These are phyloP conservation scores for Siniperca obscura DNA, from an alignment of 2,797 vertebrate species.

Conservation along the genomic window DNA sequence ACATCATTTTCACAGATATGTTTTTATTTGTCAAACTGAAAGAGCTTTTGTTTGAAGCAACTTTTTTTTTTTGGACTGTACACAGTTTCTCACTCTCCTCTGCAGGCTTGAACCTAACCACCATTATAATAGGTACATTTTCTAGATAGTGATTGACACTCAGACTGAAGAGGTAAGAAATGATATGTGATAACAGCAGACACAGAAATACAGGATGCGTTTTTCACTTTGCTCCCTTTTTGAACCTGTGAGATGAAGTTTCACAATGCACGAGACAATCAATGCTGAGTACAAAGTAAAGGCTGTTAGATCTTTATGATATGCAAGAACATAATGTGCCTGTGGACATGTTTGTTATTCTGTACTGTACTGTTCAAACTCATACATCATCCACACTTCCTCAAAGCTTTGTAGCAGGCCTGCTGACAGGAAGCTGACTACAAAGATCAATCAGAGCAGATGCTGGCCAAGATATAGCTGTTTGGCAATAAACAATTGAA, in stretches of 20 bases:
- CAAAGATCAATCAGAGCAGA: slow-evolving; percentile 69
- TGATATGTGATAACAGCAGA: slow-evolving; percentile 62
- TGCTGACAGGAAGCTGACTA: slow-evolving; percentile 65
- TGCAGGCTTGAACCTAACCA: slow-evolving; percentile 76
- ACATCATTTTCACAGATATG: slow-evolving; percentile 81
- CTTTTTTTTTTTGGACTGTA: slow-evolving; percentile 81
- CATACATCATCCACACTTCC: slow-evolving; percentile 75
- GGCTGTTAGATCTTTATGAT: slow-evolving; percentile 64
- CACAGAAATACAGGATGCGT: slow-evolving; percentile 68
- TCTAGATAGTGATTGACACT: slow-evolving; percentile 78
- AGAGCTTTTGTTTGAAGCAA: slow-evolving; percentile 82
- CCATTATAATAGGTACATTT: slow-evolving; percentile 75
- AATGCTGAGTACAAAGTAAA: slow-evolving; percentile 72
- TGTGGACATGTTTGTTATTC: slow-evolving; percentile 71
- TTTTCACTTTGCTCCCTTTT: slow-evolving; percentile 55
- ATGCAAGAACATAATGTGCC: slow-evolving; percentile 76
- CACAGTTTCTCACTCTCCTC: slow-evolving; percentile 72
- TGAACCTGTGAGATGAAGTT: slow-evolving; percentile 64
- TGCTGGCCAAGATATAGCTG: slow-evolving; percentile 61
- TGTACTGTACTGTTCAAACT: slow-evolving; percentile 63
- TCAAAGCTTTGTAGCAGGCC: slow-evolving; percentile 67
- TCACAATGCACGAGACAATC: slow-evolving; percentile 77
- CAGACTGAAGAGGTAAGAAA: slow-evolving; percentile 73
- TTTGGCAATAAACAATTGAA: slow-evolving; percentile 58
- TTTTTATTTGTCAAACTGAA: slow-evolving; percentile 88